Evolutionary conservation across 2,888 invertebrate genomes (phyloP).

Genomic region (Cheilosia scutellata): DNA sequence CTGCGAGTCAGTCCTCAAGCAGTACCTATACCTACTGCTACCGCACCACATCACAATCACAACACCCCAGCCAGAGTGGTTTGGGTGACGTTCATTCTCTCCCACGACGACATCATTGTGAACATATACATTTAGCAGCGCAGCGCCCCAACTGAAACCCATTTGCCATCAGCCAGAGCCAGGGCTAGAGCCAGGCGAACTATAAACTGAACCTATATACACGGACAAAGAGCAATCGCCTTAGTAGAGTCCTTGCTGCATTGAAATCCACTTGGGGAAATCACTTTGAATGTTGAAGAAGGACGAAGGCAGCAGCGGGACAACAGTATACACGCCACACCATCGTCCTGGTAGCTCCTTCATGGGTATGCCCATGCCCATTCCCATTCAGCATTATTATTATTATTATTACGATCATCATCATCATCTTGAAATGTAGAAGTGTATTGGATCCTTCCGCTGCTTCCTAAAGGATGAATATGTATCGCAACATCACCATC

Average conservation of each 20-base stretch:
- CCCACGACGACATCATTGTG: conserved; percentile 9
- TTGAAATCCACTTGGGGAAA: conserved; percentile 71
- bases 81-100: conserved; percentile 45
- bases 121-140: conserved; percentile 2
- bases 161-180: background rate
- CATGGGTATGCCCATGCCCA: conserved; percentile 17
- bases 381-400: conserved; percentile 44
- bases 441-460: conserved; percentile 46
- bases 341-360: conserved; percentile 5
- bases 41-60: background rate
- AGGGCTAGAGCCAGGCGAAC: conserved; percentile 12
- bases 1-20: conserved; percentile 2
- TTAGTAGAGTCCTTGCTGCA: conserved; percentile 66
- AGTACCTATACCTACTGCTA: background rate
- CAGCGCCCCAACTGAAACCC: background rate
- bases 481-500: conserved; percentile 13
- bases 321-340: conserved; percentile 11
- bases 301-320: conserved; percentile 39
- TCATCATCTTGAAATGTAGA: conserved; percentile 58
- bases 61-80: conserved; percentile 2
- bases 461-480: conserved; percentile 6
- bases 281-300: conserved; percentile 70
- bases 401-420: conserved; percentile 55
- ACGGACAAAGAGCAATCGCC: conserved; percentile 63
- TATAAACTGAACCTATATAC: conserved; percentile 21